Evolutionary conservation across 1,140 invertebrate genomes (phyloP).

Genomic region (Conus betulinus): DNA sequence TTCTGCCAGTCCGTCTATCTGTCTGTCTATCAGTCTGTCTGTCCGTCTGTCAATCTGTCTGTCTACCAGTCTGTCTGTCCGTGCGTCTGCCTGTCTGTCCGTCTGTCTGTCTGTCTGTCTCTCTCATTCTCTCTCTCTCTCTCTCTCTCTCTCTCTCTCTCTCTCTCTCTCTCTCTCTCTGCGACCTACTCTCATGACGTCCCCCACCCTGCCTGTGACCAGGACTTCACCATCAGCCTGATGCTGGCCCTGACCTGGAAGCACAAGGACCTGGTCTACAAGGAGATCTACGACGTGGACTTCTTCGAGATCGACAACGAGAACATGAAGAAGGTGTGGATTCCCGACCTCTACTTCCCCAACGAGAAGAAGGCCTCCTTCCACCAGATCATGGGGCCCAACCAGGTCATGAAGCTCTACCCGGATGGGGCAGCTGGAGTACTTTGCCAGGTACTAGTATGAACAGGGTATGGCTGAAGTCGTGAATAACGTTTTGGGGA

Average conservation of each 20-base stretch:
- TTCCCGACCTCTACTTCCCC: slow-evolving; percentile 76
- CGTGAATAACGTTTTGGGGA: background rate
- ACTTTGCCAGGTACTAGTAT: slow-evolving; percentile 61
- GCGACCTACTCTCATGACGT: background rate
- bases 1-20: no score
- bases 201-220: background rate
- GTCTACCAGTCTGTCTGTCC: background rate
- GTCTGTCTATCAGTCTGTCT: no score
- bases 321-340: slow-evolving; percentile 73
- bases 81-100: background rate
- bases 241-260: slow-evolving; percentile 63
- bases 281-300: slow-evolving; percentile 46
- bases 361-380: slow-evolving; percentile 76
- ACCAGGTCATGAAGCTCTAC: slow-evolving; percentile 75
- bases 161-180: slow-evolving; percentile 8
- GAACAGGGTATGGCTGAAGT: background rate
- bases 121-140: background rate
- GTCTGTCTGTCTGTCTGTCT: background rate
- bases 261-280: slow-evolving; percentile 51
- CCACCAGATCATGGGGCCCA: slow-evolving; percentile 76
- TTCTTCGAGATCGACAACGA: slow-evolving; percentile 66
- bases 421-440: slow-evolving; percentile 78
- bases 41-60: no score
- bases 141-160: background rate
- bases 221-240: slow-evolving; percentile 67